Conservation (phyloP, 2,888 invertebrate species). For the Parnassius glacialis region DNA sequence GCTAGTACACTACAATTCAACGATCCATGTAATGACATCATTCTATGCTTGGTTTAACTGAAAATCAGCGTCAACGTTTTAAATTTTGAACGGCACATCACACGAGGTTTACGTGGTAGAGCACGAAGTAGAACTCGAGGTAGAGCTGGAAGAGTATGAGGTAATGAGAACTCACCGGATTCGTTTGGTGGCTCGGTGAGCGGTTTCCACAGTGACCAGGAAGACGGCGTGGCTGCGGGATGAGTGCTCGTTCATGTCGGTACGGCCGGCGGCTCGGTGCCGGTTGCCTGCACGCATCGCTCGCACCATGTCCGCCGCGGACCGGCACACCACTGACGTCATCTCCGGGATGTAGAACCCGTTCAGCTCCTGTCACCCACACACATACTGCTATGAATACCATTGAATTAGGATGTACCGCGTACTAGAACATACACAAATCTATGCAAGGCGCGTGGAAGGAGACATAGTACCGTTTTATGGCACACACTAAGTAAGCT, state of each 20-base stretch:
- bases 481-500: too few species aligned
- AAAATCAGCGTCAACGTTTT: neutral
- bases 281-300: slow-evolving; percentile 96
- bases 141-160: neutral
- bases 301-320: slow-evolving; percentile 94
- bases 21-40: neutral
- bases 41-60: too few species aligned
- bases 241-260: slow-evolving; percentile 99
- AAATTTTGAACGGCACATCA: neutral
- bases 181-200: slow-evolving; percentile 64
- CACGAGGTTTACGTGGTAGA: neutral
- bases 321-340: slow-evolving; percentile 96
- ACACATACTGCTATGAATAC: too few species aligned
- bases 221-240: slow-evolving; percentile 99
- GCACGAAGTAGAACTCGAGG: neutral
- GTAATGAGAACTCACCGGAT: slow-evolving; percentile 58
- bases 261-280: slow-evolving; percentile 96
- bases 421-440: too few species aligned
- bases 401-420: too few species aligned
- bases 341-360: slow-evolving; percentile 98
- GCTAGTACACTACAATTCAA: neutral
- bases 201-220: slow-evolving; percentile 97
- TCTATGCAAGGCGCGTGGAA: too few species aligned
- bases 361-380: slow-evolving; percentile 68
- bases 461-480: too few species aligned